Base-by-base conservation (phyloP, 2,888 invertebrate species). In the Yponomeuta evonymella region DNA sequence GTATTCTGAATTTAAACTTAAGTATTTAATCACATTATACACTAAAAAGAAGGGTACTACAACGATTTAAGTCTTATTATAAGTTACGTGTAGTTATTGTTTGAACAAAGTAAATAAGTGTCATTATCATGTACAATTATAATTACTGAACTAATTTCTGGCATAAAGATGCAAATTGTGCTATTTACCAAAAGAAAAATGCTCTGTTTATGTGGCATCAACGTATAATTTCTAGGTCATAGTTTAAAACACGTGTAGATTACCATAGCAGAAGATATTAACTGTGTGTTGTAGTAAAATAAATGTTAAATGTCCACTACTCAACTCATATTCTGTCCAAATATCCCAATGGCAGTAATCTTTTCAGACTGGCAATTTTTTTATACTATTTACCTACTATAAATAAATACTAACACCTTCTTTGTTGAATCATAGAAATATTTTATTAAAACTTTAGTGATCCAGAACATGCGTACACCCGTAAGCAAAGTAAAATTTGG, bases 281-380 rank as follows among this genome's bases (percentile, higher is more conserved):
- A 58, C 51, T 58, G 51, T 15, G 51, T 58, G 51, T 58, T 58
- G 12, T 58, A 58, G 51, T 58, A 5, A 43, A 43, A 58, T 58
- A 58, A 58, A 58, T 58, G 51, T 58, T 58, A 15, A 58, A 58
- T 58, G 51, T 58, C 51, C 51, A 58, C 51, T 58, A 58, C 51
- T 58, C 51, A 58, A 58, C 51, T 58, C 51, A 15, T 58, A 58
- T 15, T 58, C 51, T 58, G 51, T 58, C 51, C 51, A 58, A 5
- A 58, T 58, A 15, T 5, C 51, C 51, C 15, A 58, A 58, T 58
- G 51, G 3, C 51, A 58, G 51, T 43, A 58, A 58, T 58, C 51
- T 58, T 58, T 15, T 58, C 8, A 58, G 15, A 58, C 51, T 58
- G 12, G 12, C 15, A 6, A 58, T 58, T 58, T 65, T 29, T 65